Percentiles rank a stretch among this genome's conserved stretches.
These are phyloP conservation scores for Sander vitreus DNA, from an alignment of 2,113 vertebrate species.

Conservation along the genomic window DNA sequence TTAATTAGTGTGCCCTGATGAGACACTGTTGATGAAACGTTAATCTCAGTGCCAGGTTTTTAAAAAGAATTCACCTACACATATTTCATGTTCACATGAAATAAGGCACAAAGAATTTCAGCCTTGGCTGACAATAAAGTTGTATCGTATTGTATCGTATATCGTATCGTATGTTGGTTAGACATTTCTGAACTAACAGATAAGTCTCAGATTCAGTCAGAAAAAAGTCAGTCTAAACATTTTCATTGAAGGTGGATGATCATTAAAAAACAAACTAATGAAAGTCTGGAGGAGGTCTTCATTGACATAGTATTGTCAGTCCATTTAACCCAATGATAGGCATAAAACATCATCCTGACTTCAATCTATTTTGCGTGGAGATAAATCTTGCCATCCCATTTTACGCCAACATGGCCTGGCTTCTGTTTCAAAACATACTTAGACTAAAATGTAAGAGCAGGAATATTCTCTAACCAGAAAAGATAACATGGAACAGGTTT, in stretches of 20 bases:
- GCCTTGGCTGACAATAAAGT: no score
- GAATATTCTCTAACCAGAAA: not conserved
- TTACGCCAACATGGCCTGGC: not conserved
- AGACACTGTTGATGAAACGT: not conserved
- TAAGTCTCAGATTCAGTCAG: not conserved
- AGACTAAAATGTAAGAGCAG: not conserved
- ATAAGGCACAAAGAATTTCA: no score
- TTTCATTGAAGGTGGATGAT: not conserved
- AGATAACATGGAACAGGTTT: not conserved
- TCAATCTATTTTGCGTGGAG: not conserved
- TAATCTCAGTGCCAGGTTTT: not conserved
- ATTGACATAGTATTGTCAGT: not conserved
- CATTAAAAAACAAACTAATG: not conserved
- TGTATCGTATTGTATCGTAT: no score
- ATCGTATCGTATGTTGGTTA: no score
- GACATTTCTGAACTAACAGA: slow-evolving; percentile 5
- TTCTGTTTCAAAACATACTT: slow-evolving; percentile 4
- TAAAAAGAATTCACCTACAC: not conserved
- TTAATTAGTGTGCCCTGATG: not conserved
- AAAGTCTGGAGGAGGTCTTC: not conserved
- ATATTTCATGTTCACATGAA: no score
- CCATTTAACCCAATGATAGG: not conserved
- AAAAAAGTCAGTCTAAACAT: not conserved
- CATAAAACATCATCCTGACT: not conserved
- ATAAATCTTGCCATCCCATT: not conserved